phyloP scores from a whole-genome alignment of 2,888 invertebrate species.

The Abrostola tripartita region DNA sequence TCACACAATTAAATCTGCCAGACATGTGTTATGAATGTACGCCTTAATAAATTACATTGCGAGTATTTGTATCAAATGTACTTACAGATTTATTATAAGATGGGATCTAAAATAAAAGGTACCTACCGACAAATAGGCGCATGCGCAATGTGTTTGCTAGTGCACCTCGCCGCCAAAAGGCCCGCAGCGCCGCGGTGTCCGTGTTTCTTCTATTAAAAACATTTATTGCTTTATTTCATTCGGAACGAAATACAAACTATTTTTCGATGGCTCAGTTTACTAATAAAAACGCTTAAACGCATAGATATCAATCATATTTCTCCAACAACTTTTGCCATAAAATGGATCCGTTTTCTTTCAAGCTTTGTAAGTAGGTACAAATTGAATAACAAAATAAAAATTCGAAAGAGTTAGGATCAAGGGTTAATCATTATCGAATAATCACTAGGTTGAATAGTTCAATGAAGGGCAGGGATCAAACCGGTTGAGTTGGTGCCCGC shows the following conservation, averaged over 20 bases:
- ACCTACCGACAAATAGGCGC: conserved; percentile 42
- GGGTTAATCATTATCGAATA: neutral
- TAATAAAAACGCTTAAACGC: conserved; percentile 31
- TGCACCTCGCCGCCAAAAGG: conserved; percentile 43
- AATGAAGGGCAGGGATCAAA: conserved; percentile 54
- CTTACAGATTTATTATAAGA: conserved; percentile 56
- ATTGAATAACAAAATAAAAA: conserved; percentile 27
- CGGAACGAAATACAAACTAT: conserved; percentile 70
- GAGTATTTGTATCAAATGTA: conserved; percentile 35
- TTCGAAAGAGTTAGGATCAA: neutral
- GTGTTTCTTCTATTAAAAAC: conserved; percentile 70
- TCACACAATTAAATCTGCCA: conserved; percentile 66
- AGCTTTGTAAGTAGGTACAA: conserved; percentile 21
- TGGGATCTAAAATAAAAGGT: conserved; percentile 60
- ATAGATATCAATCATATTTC: conserved; percentile 47
- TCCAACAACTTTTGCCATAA: conserved; percentile 21
- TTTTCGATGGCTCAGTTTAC: conserved; percentile 53
- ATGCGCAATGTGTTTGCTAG: conserved; percentile 51
- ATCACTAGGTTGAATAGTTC: conserved; percentile 44
- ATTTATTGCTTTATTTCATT: conserved; percentile 80
- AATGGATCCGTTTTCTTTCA: conserved; percentile 18
- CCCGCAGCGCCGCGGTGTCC: conserved; percentile 64
- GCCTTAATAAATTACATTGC: conserved; percentile 25
- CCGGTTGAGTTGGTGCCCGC: conserved; percentile 63
- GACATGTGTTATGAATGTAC: conserved; percentile 56